phyloP scores from a whole-genome alignment of 2,888 invertebrate species.

The Cosmia trapezina region DNA sequence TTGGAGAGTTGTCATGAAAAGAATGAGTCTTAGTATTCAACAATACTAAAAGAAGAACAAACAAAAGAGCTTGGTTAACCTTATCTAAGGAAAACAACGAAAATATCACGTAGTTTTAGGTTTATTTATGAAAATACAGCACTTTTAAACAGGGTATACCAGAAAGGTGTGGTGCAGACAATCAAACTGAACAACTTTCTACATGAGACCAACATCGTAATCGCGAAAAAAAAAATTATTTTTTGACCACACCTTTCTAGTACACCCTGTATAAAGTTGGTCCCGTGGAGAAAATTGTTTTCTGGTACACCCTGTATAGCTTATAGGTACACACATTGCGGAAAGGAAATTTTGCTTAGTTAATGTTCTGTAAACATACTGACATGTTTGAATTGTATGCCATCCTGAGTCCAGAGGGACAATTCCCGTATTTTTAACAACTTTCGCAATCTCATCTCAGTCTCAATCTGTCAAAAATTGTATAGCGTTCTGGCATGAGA shows the following conservation, averaged over 20 bases:
- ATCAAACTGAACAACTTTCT: no score
- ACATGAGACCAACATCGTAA: no score
- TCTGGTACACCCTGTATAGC: no score
- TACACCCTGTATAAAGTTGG: no score
- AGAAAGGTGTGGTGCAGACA: no score
- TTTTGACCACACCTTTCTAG: no score
- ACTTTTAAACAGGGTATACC: neutral
- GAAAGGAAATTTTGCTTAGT: conserved; percentile 28
- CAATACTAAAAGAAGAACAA: conserved; percentile 37
- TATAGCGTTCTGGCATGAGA: no score
- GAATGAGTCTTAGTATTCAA: conserved; percentile 23
- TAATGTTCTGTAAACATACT: neutral
- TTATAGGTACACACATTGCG: conserved; percentile 4
- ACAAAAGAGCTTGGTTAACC: conserved; percentile 39
- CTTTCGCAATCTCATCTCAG: no score
- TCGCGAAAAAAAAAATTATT: no score
- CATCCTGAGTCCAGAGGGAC: neutral
- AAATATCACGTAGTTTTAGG: conserved; percentile 26
- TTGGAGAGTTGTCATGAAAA: conserved; percentile 97
- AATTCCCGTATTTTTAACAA: no score
- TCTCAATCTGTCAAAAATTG: no score
- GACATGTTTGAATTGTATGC: conserved; percentile 4
- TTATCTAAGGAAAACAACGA: conserved; percentile 47
- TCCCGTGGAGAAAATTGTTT: no score
- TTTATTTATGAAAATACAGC: conserved; percentile 41